These are phyloP conservation scores for Hermodice carunculata DNA, from an alignment of 2,888 invertebrate genomes.

Conservation along the genomic window DNA sequence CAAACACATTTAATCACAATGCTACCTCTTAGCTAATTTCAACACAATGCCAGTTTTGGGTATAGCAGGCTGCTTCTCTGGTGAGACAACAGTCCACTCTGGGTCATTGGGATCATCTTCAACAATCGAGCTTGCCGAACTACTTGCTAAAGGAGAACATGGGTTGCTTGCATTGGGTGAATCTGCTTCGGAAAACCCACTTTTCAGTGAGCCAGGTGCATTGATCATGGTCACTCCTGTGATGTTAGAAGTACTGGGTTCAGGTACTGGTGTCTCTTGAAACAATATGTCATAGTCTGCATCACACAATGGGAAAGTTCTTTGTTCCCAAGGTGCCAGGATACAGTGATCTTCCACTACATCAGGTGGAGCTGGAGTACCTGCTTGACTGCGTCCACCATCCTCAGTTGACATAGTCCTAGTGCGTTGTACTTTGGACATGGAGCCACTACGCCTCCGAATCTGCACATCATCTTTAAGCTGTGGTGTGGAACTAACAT, in stretches of 20 bases:
- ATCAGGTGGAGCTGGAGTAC: too few relatives aligned
- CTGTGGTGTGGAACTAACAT: not conserved
- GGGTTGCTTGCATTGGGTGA: slow-evolving; percentile 31
- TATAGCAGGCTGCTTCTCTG: not conserved
- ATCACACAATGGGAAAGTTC: slow-evolving; percentile 60
- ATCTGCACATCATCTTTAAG: slow-evolving; percentile 1
- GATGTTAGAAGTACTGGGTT: not conserved
- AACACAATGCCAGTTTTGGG: slow-evolving; percentile 26
- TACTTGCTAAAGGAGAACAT: slow-evolving; percentile 50
- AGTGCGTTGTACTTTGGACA: slow-evolving; percentile 2
- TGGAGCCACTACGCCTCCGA: slow-evolving; percentile 13
- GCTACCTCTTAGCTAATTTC: slow-evolving; percentile 37
- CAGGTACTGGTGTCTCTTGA: slow-evolving; percentile 33
- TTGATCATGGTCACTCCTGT: not conserved
- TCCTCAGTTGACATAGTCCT: not conserved
- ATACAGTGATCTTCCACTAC: slow-evolving; percentile 19
- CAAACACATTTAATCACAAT: too few relatives aligned
- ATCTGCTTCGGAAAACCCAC: not conserved
- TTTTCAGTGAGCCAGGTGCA: slow-evolving; percentile 2
- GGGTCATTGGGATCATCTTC: slow-evolving; percentile 61
- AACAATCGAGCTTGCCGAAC: slow-evolving; percentile 40
- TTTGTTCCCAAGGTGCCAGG: slow-evolving; percentile 53
- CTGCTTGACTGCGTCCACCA: not conserved
- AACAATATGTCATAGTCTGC: slow-evolving; percentile 51
- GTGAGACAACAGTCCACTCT: slow-evolving; percentile 55